Percentiles rank a stretch among this genome's conserved stretches.
These are phyloP conservation scores for Steinernema carpocapsae DNA, from an alignment of 2,888 invertebrate species.

Conservation along the genomic window DNA sequence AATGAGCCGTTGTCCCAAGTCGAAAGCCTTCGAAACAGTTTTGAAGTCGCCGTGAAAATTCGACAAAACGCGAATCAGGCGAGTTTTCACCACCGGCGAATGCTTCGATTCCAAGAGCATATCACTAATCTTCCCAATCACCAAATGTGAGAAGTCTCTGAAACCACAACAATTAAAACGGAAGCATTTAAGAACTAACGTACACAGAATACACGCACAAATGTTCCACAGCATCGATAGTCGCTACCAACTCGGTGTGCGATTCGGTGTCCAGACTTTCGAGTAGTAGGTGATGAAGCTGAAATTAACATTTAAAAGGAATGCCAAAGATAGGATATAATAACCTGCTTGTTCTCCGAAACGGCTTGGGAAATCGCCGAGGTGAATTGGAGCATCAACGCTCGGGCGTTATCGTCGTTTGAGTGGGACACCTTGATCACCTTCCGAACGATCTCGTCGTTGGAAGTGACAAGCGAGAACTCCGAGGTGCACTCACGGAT, in stretches of 20 bases:
- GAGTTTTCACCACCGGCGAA: conserved; percentile 36
- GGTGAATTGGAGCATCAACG: conserved; percentile 46
- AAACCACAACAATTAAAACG: conserved; percentile 13
- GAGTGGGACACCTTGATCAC: conserved; percentile 49
- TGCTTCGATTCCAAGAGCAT: conserved; percentile 37
- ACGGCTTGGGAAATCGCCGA: conserved; percentile 49
- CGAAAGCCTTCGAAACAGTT: conserved; percentile 41
- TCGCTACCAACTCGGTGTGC: conserved; percentile 42
- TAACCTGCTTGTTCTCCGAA: conserved; percentile 47
- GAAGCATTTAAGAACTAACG: neutral
- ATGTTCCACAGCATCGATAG: conserved; percentile 43
- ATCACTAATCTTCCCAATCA: conserved; percentile 48
- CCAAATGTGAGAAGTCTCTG: conserved; percentile 44
- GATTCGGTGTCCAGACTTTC: conserved; percentile 47
- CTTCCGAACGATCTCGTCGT: conserved; percentile 44
- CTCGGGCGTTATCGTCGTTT: conserved; percentile 50
- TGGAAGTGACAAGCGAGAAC: conserved; percentile 40
- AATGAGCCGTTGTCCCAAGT: conserved; percentile 39
- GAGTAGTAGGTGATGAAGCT: conserved; percentile 48
- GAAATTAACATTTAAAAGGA: conserved; percentile 7
- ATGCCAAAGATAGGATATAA: neutral
- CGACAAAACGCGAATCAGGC: conserved; percentile 42
- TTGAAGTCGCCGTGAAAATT: conserved; percentile 44
- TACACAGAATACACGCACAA: conserved; percentile 45
- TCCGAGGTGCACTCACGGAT: conserved; percentile 43